phyloP scores from a whole-genome alignment of 2,888 invertebrate genomes.

The Netelia inedita region DNA sequence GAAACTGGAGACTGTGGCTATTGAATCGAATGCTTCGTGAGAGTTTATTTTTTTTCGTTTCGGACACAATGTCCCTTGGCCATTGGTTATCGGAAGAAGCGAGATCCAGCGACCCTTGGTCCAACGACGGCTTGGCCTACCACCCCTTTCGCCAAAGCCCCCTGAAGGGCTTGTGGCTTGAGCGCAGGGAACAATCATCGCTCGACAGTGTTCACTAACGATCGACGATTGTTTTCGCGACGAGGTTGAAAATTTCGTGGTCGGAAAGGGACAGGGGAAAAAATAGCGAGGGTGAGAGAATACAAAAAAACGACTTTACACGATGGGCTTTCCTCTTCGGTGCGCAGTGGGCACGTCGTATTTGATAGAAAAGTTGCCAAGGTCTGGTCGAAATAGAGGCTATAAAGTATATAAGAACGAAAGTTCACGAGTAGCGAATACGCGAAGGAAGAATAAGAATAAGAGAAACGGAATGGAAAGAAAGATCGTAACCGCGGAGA shows the following conservation, averaged over 20 bases:
- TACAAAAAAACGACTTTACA: constrained; percentile 33
- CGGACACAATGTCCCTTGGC: constrained; percentile 31
- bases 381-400: constrained; percentile 19
- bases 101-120: constrained; percentile 43
- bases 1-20: constrained; percentile 5
- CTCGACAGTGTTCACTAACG: constrained; percentile 63
- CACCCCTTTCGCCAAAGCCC: constrained; percentile 20
- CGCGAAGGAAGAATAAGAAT: background rate
- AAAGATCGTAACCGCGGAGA: constrained; percentile 16
- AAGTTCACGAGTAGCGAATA: background rate
- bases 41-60: constrained; percentile 38
- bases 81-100: constrained; percentile 42
- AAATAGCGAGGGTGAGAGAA: constrained; percentile 10
- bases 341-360: background rate
- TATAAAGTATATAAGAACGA: constrained; percentile 1
- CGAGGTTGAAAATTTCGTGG: constrained; percentile 41
- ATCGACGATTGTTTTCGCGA: constrained; percentile 68
- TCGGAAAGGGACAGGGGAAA: background rate
- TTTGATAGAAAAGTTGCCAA: constrained; percentile 5
- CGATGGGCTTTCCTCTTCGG: background rate
- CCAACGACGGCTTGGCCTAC: constrained; percentile 17
- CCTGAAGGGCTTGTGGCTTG: constrained; percentile 26
- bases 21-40: constrained; percentile 27
- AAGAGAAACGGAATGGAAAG: constrained; percentile 4
- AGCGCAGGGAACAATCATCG: constrained; percentile 59